These are phyloP conservation scores for Bacillus rossius DNA, from an alignment of 1,140 invertebrate species.

Conservation along the genomic window DNA sequence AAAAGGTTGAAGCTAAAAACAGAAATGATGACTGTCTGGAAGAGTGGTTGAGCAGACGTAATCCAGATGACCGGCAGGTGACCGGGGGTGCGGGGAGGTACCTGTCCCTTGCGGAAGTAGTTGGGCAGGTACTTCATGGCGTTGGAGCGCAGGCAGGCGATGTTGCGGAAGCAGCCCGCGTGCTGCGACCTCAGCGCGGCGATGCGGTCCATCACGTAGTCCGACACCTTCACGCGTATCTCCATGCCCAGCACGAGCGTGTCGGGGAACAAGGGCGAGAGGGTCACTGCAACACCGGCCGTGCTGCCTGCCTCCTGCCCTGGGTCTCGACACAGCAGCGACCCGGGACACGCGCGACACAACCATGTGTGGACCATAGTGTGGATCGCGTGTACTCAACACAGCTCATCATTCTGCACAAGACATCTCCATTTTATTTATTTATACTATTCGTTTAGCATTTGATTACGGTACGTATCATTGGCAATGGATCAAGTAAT, in stretches of 20 bases:
- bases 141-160: conserved; percentile 94
- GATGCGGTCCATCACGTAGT: conserved; percentile 96
- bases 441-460: too few relatives aligned
- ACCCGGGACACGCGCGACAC: too few relatives aligned
- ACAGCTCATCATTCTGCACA: too few relatives aligned
- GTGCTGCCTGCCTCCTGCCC: too few relatives aligned
- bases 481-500: too few relatives aligned
- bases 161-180: conserved; percentile 81
- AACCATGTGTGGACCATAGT: too few relatives aligned
- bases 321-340: too few relatives aligned
- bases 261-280: conserved; percentile 89
- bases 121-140: conserved; percentile 99
- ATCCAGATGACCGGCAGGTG: too few relatives aligned
- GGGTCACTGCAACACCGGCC: conserved; percentile 61
- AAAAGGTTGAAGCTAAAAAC: background rate
- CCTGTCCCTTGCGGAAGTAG: conserved; percentile 92
- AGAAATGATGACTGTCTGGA: background rate
- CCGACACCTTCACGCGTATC: conserved; percentile 96
- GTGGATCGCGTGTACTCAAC: too few relatives aligned
- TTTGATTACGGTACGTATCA: too few relatives aligned
- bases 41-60: conserved; percentile 18
- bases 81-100: too few relatives aligned
- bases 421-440: too few relatives aligned
- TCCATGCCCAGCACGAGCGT: conserved; percentile 93
- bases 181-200: conserved; percentile 73